Base-by-base conservation (phyloP, 1,140 invertebrate genomes). In the Epicauta chinensis region DNA sequence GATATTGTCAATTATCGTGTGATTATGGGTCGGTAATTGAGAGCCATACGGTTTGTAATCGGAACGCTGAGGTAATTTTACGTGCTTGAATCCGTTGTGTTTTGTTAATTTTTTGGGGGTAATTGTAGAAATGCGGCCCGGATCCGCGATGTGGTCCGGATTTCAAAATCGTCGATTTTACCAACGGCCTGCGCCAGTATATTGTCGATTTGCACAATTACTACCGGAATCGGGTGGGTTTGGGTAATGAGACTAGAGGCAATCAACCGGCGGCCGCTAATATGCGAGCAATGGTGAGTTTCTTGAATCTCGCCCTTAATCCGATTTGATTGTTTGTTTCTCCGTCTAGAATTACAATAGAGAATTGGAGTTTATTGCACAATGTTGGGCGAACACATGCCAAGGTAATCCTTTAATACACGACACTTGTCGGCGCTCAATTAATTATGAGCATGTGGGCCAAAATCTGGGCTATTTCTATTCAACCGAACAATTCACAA, bases 331-430 rank as follows among this genome's bases (percentile, higher is more conserved):
- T 23, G 9, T 11, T 17, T 17, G 50, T 17, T 53, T 52, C 23
- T 15, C 17, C 51, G 60, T 58, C 38, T 52, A 77, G 76, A 71
- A 63, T 36, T 83, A 81, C 78, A 76, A 82, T 62, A 73, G 75
- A 16, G 77, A 82, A 61, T 65, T 83, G 11, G 80, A 81, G 15
- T 64, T 57, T 15, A 72, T 82, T 40, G 79, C 81, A 2, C 75
- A 78, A 58, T 73, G 76, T 58, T 81, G 80, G 76, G 79, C 77
- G 4, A 73, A 81, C 42, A 49, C 59, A 11, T 68, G 66, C 38
- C 55, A 66, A 35, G 62, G 63, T 37, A 62, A 58, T 39, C 61
- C 65, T 5, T 41, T 67, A 15, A 49, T 50, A 7, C 65, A 67
- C 34, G 65, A 67, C 38, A 40, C 32, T 3, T 65, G 63, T 29